Conservation (phyloP, 2,888 invertebrate genomes). For the Anaspis maculata region DNA sequence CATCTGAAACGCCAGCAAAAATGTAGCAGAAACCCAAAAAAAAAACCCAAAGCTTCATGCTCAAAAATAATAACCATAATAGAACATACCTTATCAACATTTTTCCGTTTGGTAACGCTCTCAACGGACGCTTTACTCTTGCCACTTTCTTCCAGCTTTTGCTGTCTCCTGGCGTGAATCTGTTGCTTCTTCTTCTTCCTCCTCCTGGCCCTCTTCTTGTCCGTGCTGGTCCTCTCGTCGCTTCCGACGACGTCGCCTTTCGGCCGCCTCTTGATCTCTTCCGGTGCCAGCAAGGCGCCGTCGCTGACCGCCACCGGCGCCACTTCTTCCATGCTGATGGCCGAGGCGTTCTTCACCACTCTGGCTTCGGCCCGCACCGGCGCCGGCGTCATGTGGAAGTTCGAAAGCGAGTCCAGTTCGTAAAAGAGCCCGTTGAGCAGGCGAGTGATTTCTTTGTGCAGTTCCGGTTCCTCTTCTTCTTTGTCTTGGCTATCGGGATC, state of each 20-base stretch:
- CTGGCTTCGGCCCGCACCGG: conserved; percentile 77
- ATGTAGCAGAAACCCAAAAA: no score
- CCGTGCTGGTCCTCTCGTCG: conserved; percentile 75
- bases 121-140: conserved; percentile 47
- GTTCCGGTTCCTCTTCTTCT: conserved; percentile 60
- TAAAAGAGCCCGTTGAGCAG: conserved; percentile 69
- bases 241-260: conserved; percentile 52
- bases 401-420: conserved; percentile 85
- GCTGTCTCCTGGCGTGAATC: no score
- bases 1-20: conserved; percentile 43
- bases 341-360: conserved; percentile 84
- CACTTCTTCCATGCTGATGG: conserved; percentile 91
- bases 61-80: no score
- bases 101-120: conserved; percentile 56
- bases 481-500: conserved; percentile 50
- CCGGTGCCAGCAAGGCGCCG: conserved; percentile 80
- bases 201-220: conserved; percentile 81
- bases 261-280: conserved; percentile 65
- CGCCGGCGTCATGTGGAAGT: conserved; percentile 92
- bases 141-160: no score
- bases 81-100: conserved; percentile 48
- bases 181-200: conserved; percentile 75
- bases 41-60: conserved; percentile 21
- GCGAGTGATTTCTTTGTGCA: conserved; percentile 68
- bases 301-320: conserved; percentile 84